phyloP scores from a whole-genome alignment of 2,888 invertebrate species.

The Nomada goodeniana region DNA sequence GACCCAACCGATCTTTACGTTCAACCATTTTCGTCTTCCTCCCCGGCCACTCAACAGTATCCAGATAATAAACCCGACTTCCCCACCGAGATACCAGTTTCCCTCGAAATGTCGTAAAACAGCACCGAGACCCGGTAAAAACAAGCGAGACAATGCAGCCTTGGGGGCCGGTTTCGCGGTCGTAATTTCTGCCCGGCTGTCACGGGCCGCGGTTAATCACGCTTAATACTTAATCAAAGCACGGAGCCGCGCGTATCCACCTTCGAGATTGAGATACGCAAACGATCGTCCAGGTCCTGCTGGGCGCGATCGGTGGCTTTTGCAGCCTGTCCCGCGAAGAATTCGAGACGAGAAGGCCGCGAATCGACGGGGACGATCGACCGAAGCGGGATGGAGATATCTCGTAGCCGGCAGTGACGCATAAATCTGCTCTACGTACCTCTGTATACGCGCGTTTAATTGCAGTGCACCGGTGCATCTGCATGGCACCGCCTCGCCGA shows the following conservation, averaged over 20 bases:
- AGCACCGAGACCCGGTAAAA: background rate
- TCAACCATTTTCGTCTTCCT: background rate
- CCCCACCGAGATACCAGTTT: background rate
- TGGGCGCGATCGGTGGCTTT: slow-evolving; percentile 56
- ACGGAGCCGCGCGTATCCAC: slow-evolving; percentile 47
- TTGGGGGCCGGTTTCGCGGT: slow-evolving; percentile 29
- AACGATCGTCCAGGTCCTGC: slow-evolving; percentile 46
- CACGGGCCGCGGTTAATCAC: slow-evolving; percentile 66
- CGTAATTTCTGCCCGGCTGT: slow-evolving; percentile 37
- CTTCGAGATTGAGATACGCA: slow-evolving; percentile 73
- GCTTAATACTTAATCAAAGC: slow-evolving; percentile 74
- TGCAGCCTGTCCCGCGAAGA: slow-evolving; percentile 28
- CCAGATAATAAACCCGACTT: slow-evolving; percentile 9
- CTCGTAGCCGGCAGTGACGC: slow-evolving; percentile 74
- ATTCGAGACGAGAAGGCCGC: slow-evolving; percentile 41
- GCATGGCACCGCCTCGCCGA: slow-evolving; percentile 49
- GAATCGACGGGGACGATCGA: slow-evolving; percentile 30
- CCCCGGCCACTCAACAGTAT: background rate
- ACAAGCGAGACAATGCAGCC: slow-evolving; percentile 38
- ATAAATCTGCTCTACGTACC: slow-evolving; percentile 70
- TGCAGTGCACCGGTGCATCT: slow-evolving; percentile 68
- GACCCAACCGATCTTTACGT: background rate
- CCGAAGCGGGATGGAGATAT: slow-evolving; percentile 41
- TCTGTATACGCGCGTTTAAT: slow-evolving; percentile 70
- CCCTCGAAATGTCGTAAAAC: background rate